phyloP scores from a whole-genome alignment of 2,888 invertebrate species.

The Boloria euphrosyne region DNA sequence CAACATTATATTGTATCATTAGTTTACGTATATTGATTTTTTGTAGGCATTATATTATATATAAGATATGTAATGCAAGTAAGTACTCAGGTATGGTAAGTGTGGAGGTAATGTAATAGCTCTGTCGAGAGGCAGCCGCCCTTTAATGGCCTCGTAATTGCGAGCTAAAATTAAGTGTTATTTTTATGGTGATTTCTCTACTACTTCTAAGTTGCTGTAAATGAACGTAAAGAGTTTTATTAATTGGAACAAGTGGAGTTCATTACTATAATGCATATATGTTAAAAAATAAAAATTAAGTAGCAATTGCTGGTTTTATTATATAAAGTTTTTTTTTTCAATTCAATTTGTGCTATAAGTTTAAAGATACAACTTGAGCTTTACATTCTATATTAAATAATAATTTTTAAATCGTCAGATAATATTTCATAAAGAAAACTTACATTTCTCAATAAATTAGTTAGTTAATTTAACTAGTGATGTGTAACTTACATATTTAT shows the following conservation, averaged over 20 bases:
- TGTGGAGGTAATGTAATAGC: slow-evolving; percentile 70
- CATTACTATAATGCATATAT: slow-evolving; percentile 5
- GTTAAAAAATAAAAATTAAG: not conserved
- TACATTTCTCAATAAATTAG: not conserved
- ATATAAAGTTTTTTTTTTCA: too few relatives aligned
- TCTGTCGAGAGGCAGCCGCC: slow-evolving; percentile 70
- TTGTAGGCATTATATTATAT: not conserved
- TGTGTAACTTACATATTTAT: slow-evolving; percentile 11
- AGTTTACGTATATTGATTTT: too few relatives aligned
- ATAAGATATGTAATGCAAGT: slow-evolving; percentile 12
- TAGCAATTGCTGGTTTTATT: not conserved
- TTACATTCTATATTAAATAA: too few relatives aligned
- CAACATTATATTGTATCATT: too few relatives aligned
- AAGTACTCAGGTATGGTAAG: slow-evolving; percentile 53
- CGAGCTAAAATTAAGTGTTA: slow-evolving; percentile 81
- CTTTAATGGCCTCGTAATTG: slow-evolving; percentile 79
- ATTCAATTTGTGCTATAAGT: too few relatives aligned
- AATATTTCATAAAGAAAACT: not conserved
- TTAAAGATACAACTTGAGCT: too few relatives aligned
- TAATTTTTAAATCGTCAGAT: too few relatives aligned
- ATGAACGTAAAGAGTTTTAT: slow-evolving; percentile 78
- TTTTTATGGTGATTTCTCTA: slow-evolving; percentile 82
- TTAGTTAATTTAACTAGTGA: not conserved
- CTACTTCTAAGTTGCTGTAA: slow-evolving; percentile 80
- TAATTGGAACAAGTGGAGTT: slow-evolving; percentile 67